Evolutionary conservation across 1,140 invertebrate genomes (phyloP).

Genomic region (Drosophila nigromelanica): DNA sequence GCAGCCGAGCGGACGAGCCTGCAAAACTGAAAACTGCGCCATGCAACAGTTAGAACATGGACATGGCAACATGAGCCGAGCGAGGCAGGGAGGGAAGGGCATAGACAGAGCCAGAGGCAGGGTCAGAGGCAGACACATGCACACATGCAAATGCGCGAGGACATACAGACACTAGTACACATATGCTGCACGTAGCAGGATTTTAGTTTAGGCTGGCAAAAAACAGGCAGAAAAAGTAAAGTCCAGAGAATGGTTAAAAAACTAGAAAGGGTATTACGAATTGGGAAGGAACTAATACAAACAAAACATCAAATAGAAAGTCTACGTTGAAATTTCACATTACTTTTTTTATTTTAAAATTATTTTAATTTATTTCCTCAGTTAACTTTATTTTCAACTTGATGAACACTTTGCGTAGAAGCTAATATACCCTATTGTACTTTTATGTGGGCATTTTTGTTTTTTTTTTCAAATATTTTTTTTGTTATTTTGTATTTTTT

Average conservation of each 20-base stretch:
- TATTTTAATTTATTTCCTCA: too few relatives aligned
- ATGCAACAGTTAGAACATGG: conserved; percentile 68
- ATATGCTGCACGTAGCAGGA: conserved; percentile 65
- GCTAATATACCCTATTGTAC: conserved; percentile 31
- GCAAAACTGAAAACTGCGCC: conserved; percentile 50
- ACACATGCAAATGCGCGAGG: conserved; percentile 56
- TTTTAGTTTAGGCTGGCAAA: conserved; percentile 56
- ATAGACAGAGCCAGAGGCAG: background rate
- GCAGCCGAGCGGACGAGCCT: conserved; percentile 43
- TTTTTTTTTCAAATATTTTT: conserved; percentile 29
- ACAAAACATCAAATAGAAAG: background rate
- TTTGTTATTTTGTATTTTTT: conserved; percentile 41
- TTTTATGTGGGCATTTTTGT: conserved; percentile 49
- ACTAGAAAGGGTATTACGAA: background rate
- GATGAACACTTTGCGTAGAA: background rate
- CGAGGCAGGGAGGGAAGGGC: background rate
- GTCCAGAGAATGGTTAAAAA: background rate
- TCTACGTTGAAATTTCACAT: too few relatives aligned
- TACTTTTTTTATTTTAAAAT: too few relatives aligned
- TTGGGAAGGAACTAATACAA: background rate
- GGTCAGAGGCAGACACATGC: conserved; percentile 14
- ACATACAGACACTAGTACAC: conserved; percentile 39
- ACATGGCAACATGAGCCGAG: conserved; percentile 17
- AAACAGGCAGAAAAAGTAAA: conserved; percentile 4
- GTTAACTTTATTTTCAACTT: background rate